These are phyloP conservation scores for Pipistrellus nathusii DNA, from an alignment of 2,797 vertebrate genomes.

Conservation along the genomic window DNA sequence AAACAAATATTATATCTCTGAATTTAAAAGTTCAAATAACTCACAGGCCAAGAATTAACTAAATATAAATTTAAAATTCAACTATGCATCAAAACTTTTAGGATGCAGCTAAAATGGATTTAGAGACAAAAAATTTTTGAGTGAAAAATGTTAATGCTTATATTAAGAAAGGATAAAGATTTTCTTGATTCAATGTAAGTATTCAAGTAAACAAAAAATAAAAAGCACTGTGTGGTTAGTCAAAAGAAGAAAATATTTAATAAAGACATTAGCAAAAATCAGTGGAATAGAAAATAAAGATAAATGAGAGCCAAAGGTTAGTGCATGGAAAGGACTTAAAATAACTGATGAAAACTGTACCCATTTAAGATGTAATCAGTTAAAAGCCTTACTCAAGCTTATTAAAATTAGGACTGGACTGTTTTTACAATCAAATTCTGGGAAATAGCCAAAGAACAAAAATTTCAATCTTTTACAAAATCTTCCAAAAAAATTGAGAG, in stretches of 20 bases:
- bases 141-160: neutral
- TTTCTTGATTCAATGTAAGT: neutral
- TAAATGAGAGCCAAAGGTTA: neutral
- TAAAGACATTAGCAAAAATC: neutral
- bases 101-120: neutral
- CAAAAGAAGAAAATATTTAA: neutral
- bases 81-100: neutral
- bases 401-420: constrained; percentile 3
- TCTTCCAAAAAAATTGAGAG: constrained; percentile 20
- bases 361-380: constrained; percentile 20
- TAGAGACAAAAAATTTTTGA: constrained; percentile 33
- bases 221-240: neutral
- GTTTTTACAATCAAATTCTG: neutral
- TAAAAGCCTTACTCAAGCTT: constrained; percentile 54
- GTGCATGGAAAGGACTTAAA: neutral
- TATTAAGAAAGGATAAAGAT: neutral
- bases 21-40: neutral
- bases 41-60: constrained; percentile 7
- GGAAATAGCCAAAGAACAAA: constrained; percentile 23
- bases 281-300: neutral
- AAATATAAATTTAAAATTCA: constrained; percentile 52
- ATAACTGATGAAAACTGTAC: constrained; percentile 8
- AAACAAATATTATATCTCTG: constrained; percentile 28
- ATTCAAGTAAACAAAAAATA: constrained; percentile 2
- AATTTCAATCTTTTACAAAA: constrained; percentile 2